Evolutionary conservation across 2,888 invertebrate species (phyloP).

Genomic region (Cartodere bifasciata): DNA sequence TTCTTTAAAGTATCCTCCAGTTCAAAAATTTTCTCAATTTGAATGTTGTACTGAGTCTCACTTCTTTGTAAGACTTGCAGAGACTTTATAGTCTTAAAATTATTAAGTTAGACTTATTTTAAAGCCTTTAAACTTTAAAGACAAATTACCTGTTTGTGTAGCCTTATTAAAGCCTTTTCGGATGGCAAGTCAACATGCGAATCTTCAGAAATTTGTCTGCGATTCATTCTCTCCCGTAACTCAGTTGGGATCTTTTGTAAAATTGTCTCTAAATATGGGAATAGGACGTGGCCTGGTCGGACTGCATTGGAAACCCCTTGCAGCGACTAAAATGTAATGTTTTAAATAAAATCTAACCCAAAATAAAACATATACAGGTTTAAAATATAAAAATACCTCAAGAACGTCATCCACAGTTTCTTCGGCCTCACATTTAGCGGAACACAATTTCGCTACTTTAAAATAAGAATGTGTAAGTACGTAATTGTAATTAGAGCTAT

Average conservation of each 20-base stretch:
- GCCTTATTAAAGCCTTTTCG: slow-evolving; percentile 73
- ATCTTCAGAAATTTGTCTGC: slow-evolving; percentile 48
- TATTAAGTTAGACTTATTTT: slow-evolving; percentile 1
- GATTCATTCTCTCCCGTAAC: slow-evolving; percentile 58
- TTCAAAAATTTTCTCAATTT: slow-evolving; percentile 66
- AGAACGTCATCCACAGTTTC: slow-evolving; percentile 91
- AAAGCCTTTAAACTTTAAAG: slow-evolving; percentile 1
- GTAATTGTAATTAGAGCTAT: slow-evolving; percentile 74
- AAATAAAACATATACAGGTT: neutral
- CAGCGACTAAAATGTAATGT: slow-evolving; percentile 54
- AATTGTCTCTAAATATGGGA: slow-evolving; percentile 77
- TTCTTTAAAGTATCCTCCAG: slow-evolving; percentile 84
- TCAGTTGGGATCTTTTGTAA: slow-evolving; percentile 75
- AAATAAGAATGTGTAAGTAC: slow-evolving; percentile 81
- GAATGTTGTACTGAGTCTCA: slow-evolving; percentile 85
- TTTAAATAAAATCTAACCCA: no score
- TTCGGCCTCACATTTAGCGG: slow-evolving; percentile 94
- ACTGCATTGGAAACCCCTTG: slow-evolving; percentile 71
- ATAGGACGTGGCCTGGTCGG: slow-evolving; percentile 58
- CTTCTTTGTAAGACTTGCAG: slow-evolving; percentile 86
- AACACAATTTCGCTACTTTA: slow-evolving; percentile 84
- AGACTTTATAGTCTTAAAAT: slow-evolving; percentile 63
- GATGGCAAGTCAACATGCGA: slow-evolving; percentile 56
- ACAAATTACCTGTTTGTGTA: slow-evolving; percentile 70
- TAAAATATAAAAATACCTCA: slow-evolving; percentile 48